Conservation (phyloP, 2,113 vertebrate species). For the Gadus chalcogrammus region DNA sequence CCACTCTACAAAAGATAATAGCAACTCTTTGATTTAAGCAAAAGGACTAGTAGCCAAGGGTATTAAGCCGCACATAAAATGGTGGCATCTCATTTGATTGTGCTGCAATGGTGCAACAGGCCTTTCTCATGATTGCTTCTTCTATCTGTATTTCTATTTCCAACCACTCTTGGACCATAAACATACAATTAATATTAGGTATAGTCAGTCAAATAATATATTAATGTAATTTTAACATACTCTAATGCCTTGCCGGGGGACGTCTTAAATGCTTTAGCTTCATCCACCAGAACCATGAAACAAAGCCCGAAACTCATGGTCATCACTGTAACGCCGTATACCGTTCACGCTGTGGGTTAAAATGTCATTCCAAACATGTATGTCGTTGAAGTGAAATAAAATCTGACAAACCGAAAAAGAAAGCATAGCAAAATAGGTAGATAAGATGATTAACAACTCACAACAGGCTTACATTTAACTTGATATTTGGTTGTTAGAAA, state of each 20-base stretch:
- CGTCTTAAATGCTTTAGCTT: slow-evolving; percentile 28
- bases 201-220: slow-evolving; percentile 41
- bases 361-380: slow-evolving; percentile 27
- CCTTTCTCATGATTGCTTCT: slow-evolving; percentile 44
- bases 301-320: slow-evolving; percentile 24
- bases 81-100: slow-evolving; percentile 60
- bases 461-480: slow-evolving; percentile 46
- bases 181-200: slow-evolving; percentile 36
- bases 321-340: slow-evolving; percentile 36
- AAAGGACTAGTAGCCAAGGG: slow-evolving; percentile 47
- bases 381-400: slow-evolving; percentile 21
- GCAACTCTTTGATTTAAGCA: slow-evolving; percentile 52
- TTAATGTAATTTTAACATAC: slow-evolving; percentile 20
- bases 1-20: slow-evolving; percentile 64
- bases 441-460: slow-evolving; percentile 43
- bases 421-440: slow-evolving; percentile 21
- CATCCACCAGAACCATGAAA: slow-evolving; percentile 38
- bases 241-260: slow-evolving; percentile 28
- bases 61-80: slow-evolving; percentile 31
- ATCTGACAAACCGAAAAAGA: not conserved
- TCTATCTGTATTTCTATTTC: slow-evolving; percentile 50
- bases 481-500: slow-evolving; percentile 44
- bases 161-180: slow-evolving; percentile 39
- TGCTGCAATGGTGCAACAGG: slow-evolving; percentile 68
- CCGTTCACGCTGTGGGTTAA: slow-evolving; percentile 21